These are phyloP conservation scores for Alviniconcha strummeri DNA, from an alignment of 2,888 invertebrate genomes.

Conservation along the genomic window DNA sequence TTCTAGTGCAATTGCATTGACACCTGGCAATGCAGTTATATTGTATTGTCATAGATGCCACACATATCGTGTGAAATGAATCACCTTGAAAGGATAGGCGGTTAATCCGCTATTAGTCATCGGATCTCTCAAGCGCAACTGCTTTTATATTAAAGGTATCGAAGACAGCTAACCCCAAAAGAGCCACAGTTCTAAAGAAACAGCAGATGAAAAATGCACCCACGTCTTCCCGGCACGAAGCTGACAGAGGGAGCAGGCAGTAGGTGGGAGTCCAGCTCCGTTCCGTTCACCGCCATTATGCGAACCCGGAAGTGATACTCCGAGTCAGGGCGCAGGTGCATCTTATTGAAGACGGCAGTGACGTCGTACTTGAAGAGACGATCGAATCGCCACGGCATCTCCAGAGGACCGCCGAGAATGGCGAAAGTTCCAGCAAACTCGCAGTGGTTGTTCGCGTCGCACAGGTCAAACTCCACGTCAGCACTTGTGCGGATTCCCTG, in stretches of 20 bases:
- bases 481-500: slow-evolving; percentile 39
- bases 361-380: slow-evolving; percentile 48
- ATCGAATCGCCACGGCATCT: slow-evolving; percentile 48
- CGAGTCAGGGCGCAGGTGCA: slow-evolving; percentile 37
- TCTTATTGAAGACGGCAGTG: slow-evolving; percentile 41
- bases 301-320: slow-evolving; percentile 37
- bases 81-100: no score
- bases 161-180: no score
- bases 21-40: no score
- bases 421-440: slow-evolving; percentile 47
- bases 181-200: no score
- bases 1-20: no score
- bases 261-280: slow-evolving; percentile 28
- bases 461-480: slow-evolving; percentile 43
- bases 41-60: no score
- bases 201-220: not conserved
- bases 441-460: slow-evolving; percentile 37
- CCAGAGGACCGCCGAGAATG: slow-evolving; percentile 43
- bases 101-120: no score
- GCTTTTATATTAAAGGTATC: no score
- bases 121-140: no score
- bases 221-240: slow-evolving; percentile 38
- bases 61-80: no score
- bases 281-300: slow-evolving; percentile 39
- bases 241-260: slow-evolving; percentile 41